Evolutionary conservation across 2,113 vertebrate species (phyloP).

Genomic region (Burhinus oedicnemus): DNA sequence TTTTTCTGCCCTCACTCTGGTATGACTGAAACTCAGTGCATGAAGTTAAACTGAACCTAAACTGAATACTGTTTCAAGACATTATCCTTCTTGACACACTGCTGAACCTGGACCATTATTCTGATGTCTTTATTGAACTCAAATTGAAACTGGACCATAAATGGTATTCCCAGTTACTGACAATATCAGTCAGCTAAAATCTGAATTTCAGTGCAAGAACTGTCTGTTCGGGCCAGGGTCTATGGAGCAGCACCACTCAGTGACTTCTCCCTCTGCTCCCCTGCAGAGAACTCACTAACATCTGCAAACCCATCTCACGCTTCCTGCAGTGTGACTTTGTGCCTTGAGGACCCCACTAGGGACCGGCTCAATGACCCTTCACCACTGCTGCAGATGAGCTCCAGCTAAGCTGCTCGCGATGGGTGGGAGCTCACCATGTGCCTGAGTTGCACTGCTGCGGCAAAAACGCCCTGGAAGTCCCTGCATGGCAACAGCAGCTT

Average conservation of each 20-base stretch:
- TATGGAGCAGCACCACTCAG: background rate
- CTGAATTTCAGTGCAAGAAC: background rate
- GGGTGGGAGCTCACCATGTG: background rate
- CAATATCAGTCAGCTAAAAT: background rate
- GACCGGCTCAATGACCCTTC: background rate
- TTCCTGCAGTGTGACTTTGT: background rate
- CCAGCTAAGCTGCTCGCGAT: accelerated
- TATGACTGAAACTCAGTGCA: background rate
- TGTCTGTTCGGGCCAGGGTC: background rate
- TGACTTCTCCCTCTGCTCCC: background rate
- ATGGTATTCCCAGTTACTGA: background rate
- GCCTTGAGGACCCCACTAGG: background rate
- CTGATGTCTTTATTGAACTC: background rate
- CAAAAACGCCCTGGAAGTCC: accelerated
- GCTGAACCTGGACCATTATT: background rate
- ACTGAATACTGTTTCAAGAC: background rate
- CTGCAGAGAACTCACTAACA: background rate
- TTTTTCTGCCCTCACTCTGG: background rate
- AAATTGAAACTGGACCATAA: background rate
- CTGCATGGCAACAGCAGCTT: background rate
- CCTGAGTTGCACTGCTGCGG: accelerated
- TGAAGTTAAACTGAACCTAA: background rate
- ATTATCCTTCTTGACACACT: background rate
- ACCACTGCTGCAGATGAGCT: background rate
- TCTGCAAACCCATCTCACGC: background rate